These are phyloP conservation scores for Drosophila subsilvestris DNA, from an alignment of 2,888 invertebrate species.

Conservation along the genomic window DNA sequence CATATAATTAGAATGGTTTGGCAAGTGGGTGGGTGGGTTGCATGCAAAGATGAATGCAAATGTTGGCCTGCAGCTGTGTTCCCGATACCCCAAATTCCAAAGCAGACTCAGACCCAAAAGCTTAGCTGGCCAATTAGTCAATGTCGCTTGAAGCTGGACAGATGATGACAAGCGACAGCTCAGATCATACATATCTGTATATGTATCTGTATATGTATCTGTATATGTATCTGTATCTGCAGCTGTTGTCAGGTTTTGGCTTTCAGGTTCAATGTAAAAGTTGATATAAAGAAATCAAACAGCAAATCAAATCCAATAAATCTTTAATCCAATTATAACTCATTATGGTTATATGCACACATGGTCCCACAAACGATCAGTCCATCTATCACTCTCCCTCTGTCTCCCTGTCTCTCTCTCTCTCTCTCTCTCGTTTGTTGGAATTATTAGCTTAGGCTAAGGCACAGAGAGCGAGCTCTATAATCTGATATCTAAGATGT, in stretches of 20 bases:
- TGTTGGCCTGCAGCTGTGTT: conserved; percentile 15
- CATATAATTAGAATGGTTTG: background rate
- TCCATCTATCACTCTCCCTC: background rate
- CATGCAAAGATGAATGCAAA: conserved; percentile 58
- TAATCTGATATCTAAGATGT: conserved; percentile 77
- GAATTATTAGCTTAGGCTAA: conserved; percentile 75
- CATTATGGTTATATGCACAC: conserved; percentile 77
- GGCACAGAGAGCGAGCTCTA: conserved; percentile 42
- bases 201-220: conserved; percentile 6
- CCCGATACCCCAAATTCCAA: conserved; percentile 26
- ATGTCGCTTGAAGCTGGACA: conserved; percentile 18
- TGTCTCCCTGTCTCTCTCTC: background rate
- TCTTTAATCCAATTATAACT: conserved; percentile 81
- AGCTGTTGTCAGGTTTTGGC: conserved; percentile 24
- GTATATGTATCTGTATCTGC: conserved; percentile 12
- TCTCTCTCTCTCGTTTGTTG: conserved; percentile 24
- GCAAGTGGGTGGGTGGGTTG: too few relatives aligned
- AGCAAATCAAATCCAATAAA: conserved; percentile 73
- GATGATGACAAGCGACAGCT: conserved; percentile 20
- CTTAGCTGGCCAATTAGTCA: conserved; percentile 37
- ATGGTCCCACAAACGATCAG: conserved; percentile 17
- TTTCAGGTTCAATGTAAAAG: conserved; percentile 27
- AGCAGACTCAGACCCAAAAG: background rate
- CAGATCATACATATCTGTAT: background rate
- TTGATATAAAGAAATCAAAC: conserved; percentile 55